phyloP scores from a whole-genome alignment of 2,797 vertebrate species.

The Microctenopoma steveboyesi region DNA sequence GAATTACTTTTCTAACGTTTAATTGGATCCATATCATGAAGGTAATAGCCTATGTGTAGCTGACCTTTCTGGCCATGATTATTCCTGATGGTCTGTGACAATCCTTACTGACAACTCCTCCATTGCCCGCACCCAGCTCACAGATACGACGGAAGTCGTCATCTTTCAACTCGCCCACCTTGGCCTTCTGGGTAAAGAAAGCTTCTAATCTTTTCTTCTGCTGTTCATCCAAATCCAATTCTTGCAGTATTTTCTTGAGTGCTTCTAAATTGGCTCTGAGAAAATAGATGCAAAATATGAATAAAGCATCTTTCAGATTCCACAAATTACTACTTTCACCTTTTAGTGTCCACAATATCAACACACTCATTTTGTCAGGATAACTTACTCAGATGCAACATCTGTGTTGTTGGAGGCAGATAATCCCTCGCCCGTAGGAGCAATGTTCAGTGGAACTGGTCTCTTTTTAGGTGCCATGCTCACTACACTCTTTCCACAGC shows the following conservation, averaged over 20 bases:
- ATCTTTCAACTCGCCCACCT: constrained; percentile 88
- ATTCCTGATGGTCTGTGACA: constrained; percentile 88
- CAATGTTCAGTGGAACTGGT: constrained; percentile 85
- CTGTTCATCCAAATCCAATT: constrained; percentile 88
- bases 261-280: constrained; percentile 86
- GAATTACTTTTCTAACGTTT: not conserved
- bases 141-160: constrained; percentile 89
- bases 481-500: not conserved
- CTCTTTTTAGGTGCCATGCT: constrained; percentile 87
- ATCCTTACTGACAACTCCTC: constrained; percentile 89
- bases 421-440: constrained; percentile 81
- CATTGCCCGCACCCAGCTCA: constrained; percentile 88
- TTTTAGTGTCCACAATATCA: not conserved
- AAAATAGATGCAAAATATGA: not conserved
- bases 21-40: not conserved
- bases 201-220: constrained; percentile 88
- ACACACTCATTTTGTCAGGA: not conserved
- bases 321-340: not conserved
- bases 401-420: constrained; percentile 79
- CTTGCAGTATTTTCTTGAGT: constrained; percentile 88
- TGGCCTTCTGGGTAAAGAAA: constrained; percentile 90
- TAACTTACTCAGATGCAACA: constrained; percentile 84
- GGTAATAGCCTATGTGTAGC: not conserved
- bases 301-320: not conserved
- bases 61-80: constrained; percentile 90